Conservation (phyloP, 2,113 vertebrate genomes). For the Brachionichthys hirsutus region DNA sequence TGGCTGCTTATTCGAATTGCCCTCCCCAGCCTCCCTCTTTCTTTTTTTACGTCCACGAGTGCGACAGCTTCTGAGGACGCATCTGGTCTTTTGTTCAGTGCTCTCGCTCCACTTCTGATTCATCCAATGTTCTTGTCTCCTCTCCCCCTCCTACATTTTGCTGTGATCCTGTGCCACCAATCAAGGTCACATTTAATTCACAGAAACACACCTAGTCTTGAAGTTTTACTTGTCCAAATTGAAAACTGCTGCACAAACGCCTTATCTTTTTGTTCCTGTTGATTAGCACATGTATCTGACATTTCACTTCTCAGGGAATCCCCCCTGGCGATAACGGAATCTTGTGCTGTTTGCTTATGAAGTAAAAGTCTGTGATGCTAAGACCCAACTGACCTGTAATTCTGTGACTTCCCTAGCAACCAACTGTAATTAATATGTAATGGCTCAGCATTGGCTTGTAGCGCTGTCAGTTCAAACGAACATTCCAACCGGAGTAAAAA, state of each 20-base stretch:
- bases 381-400: slow-evolving; percentile 20
- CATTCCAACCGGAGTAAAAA: too few relatives aligned
- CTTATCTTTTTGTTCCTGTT: too few relatives aligned
- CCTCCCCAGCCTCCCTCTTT: slow-evolving; percentile 3
- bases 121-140: slow-evolving; percentile 41
- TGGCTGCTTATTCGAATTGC: slow-evolving; percentile 30
- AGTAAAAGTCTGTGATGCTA: slow-evolving; percentile 25
- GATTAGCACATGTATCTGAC: background rate
- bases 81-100: slow-evolving; percentile 75
- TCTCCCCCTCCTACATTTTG: slow-evolving; percentile 14
- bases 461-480: slow-evolving; percentile 28
- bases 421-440: slow-evolving; percentile 10
- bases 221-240: background rate
- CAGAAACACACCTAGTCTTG: slow-evolving; percentile 4
- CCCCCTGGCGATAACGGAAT: slow-evolving; percentile 5
- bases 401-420: slow-evolving; percentile 32
- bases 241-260: too few relatives aligned
- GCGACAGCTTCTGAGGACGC: slow-evolving; percentile 61
- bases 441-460: slow-evolving; percentile 10
- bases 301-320: slow-evolving; percentile 15
- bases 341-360: slow-evolving; percentile 9
- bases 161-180: slow-evolving; percentile 25
- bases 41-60: slow-evolving; percentile 46
- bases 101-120: slow-evolving; percentile 50
- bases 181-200: slow-evolving; percentile 37